Base-by-base conservation (phyloP, 2,888 invertebrate species). In the Eurytoma adleriae region DNA sequence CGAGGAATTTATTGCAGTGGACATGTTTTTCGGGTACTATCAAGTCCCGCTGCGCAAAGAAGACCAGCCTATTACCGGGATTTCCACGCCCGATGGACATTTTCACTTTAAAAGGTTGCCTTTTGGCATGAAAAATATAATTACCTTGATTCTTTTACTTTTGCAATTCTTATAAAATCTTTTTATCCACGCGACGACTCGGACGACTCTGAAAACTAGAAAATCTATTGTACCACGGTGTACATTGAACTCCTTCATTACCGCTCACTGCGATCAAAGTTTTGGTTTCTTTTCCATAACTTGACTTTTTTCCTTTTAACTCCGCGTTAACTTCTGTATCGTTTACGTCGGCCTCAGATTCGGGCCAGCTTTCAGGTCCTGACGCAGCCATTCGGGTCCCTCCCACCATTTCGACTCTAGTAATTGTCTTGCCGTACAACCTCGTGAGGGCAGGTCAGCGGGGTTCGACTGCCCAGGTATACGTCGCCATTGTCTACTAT, bases 401-500 rank as follows among this genome's bases (percentile, higher is more conserved):
- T 67, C 14, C 74, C 79, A 82, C 79, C 79, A 82, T 13, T 59
- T 16, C 0, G 70, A 79, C 18, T 57, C 27, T 0, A 78, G 14
- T 2, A 83, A 10, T 18, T 70, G 62, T 0, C 12, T 1, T 0
- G 57, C 56, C 0, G 40, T 72, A 10, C 78, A 83, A 20, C 79
- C 75, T 13, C 57, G 66, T 5, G 87, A 88, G 2, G 87, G 86
- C n/a, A 88, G 75, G 80, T 89, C 88, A 3, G 87, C 62, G 13
- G 69, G 77, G 52, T 77, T 77, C 12, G 52, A 10, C 12, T 61
- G 16, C 5, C 70, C 88, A 3, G 87, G 87, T 18, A 89, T 83
- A 81, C 85, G 84, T 12, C 75, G 59, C 88, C 88, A 89, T 0
- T 69, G 20, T 1, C 82, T 68, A 3, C 20, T 20, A 7, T 30